Evolutionary conservation across 2,888 invertebrate species (phyloP).

Genomic region (Corythucha ciliata): DNA sequence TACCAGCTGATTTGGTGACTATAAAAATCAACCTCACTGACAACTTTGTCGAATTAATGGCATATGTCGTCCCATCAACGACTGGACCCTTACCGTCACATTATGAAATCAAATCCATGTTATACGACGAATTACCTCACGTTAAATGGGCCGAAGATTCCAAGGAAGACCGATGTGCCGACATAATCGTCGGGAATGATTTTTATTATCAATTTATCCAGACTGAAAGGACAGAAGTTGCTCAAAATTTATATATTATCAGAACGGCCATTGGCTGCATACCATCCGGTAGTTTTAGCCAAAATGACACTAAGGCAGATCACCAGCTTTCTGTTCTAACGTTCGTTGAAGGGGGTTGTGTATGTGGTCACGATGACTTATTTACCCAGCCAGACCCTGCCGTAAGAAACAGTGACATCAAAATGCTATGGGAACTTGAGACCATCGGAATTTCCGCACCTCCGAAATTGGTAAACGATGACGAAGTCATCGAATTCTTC

Average conservation of each 20-base stretch:
- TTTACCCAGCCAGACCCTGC: background rate
- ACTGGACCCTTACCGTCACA: background rate
- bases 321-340: background rate
- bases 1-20: background rate
- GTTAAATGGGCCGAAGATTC: background rate
- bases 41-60: background rate
- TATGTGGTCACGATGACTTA: background rate
- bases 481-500: slow-evolving; percentile 7
- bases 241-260: background rate
- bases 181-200: slow-evolving; percentile 4
- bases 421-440: slow-evolving; percentile 10
- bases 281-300: background rate
- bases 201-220: background rate
- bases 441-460: slow-evolving; percentile 6
- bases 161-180: background rate
- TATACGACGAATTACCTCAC: background rate
- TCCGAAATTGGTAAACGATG: background rate
- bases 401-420: slow-evolving; percentile 1
- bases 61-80: background rate
- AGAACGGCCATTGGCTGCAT: slow-evolving; percentile 12
- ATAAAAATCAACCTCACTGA: background rate
- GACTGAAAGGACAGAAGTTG: background rate
- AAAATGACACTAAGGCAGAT: background rate
- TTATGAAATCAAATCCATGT: background rate
- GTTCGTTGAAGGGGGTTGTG: background rate